phyloP scores from a whole-genome alignment of 2,113 vertebrate genomes.

The Larimichthys crocea region DNA sequence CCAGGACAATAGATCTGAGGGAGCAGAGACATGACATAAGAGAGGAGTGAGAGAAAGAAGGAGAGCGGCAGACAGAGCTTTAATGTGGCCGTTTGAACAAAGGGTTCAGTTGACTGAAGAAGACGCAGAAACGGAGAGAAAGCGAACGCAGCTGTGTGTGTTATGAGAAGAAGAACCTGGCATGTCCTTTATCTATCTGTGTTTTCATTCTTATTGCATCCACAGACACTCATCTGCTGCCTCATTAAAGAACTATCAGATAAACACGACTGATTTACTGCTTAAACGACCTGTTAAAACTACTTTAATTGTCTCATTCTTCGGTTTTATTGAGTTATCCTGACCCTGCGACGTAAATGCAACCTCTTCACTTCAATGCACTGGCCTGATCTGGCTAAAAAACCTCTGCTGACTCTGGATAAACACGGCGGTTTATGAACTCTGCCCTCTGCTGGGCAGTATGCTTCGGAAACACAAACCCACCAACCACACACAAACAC shows the following conservation, averaged over 20 bases:
- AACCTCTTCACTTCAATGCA: slow-evolving; percentile 26
- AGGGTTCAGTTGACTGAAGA: slow-evolving; percentile 50
- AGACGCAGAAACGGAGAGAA: slow-evolving; percentile 12
- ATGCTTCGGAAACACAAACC: slow-evolving; percentile 60
- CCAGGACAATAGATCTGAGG: slow-evolving; percentile 73
- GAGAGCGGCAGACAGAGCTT: slow-evolving; percentile 43
- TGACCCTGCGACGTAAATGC: slow-evolving; percentile 49
- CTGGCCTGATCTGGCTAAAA: slow-evolving; percentile 28
- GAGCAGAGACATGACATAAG: slow-evolving; percentile 73
- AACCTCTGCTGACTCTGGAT: slow-evolving; percentile 67
- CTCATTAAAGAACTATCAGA: slow-evolving; percentile 20
- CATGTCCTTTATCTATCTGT: slow-evolving; percentile 14
- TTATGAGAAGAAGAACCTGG: slow-evolving; percentile 21
- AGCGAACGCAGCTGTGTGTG: slow-evolving; percentile 45
- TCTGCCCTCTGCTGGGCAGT: slow-evolving; percentile 78
- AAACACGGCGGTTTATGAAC: slow-evolving; percentile 65
- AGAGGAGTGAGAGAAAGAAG: slow-evolving; percentile 29
- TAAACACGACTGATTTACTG: slow-evolving; percentile 2
- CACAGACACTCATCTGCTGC: slow-evolving; percentile 15
- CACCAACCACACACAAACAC: slow-evolving; percentile 55
- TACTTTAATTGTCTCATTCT: slow-evolving; percentile 30
- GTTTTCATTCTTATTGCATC: slow-evolving; percentile 16
- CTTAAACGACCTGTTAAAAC: slow-evolving; percentile 18
- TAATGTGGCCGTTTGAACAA: slow-evolving; percentile 65
- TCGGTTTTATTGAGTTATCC: slow-evolving; percentile 36